phyloP scores from a whole-genome alignment of 2,113 vertebrate species.

The Hoplias malabaricus region DNA sequence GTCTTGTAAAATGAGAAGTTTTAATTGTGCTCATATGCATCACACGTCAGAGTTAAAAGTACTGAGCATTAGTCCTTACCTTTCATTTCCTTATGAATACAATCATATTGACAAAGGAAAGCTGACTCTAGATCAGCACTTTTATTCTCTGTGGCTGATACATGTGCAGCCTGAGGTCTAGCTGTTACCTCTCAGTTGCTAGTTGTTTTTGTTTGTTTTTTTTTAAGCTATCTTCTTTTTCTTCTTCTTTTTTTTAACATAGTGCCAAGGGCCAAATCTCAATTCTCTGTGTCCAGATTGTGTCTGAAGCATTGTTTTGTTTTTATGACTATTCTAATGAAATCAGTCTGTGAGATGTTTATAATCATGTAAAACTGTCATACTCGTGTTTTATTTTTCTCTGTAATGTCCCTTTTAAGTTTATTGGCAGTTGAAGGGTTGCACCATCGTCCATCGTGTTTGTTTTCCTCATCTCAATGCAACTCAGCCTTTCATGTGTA shows the following conservation, averaged over 20 bases:
- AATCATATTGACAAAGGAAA: neutral
- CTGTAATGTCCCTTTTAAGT: slow-evolving; percentile 6
- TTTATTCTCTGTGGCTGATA: neutral
- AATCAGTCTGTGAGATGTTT: slow-evolving; percentile 29
- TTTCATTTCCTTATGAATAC: slow-evolving; percentile 18
- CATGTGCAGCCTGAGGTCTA: neutral
- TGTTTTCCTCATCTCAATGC: neutral
- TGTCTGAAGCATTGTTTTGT: neutral
- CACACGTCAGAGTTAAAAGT: neutral
- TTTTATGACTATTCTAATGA: slow-evolving; percentile 29
- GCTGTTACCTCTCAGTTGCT: slow-evolving; percentile 17
- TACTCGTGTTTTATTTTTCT: neutral
- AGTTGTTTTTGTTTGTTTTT: neutral
- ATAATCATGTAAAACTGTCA: slow-evolving; percentile 18
- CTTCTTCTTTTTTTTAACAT: slow-evolving; percentile 3
- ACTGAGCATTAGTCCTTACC: neutral
- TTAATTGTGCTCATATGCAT: neutral
- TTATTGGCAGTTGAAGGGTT: slow-evolving; percentile 15
- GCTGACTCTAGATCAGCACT: neutral
- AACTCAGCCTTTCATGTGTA: neutral
- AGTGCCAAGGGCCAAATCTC: slow-evolving; percentile 45
- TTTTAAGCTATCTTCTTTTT: neutral
- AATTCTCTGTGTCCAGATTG: slow-evolving; percentile 15
- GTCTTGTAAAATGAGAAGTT: slow-evolving; percentile 22
- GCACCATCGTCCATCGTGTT: neutral